These are phyloP conservation scores for Atta colombica DNA, from an alignment of 1,140 invertebrate species.

Conservation along the genomic window DNA sequence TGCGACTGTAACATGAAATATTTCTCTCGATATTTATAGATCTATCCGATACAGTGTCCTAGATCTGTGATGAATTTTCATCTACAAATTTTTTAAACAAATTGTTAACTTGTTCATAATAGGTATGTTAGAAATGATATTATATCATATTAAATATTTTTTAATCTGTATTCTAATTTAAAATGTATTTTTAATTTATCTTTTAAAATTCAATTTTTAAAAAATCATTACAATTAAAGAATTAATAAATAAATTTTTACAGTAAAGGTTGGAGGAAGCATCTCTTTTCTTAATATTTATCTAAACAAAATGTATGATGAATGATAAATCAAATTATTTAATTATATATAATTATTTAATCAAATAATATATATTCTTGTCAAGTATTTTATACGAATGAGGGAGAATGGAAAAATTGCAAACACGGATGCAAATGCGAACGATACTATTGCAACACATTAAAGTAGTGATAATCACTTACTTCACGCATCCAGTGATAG, in stretches of 20 bases:
- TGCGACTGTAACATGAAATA: constrained; percentile 20
- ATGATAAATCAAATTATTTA: constrained; percentile 1
- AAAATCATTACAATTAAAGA: background rate
- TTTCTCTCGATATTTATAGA: constrained; percentile 44
- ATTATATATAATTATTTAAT: background rate
- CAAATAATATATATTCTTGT: background rate
- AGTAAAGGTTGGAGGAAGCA: background rate
- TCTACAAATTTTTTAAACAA: background rate
- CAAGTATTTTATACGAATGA: background rate
- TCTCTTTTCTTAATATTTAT: background rate
- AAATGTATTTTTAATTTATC: background rate
- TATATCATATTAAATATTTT: background rate
- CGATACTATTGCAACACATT: too few species aligned
- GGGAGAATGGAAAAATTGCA: too few species aligned
- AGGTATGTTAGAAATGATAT: background rate
- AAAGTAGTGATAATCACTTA: too few species aligned
- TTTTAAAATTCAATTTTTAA: background rate
- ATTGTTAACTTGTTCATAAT: background rate
- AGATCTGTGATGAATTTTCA: constrained; percentile 24
- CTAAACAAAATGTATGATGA: background rate
- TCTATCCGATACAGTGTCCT: constrained; percentile 1
- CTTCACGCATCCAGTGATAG: too few species aligned
- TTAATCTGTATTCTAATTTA: background rate
- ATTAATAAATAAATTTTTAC: background rate
- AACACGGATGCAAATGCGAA: too few species aligned